Conservation (phyloP, 2,888 invertebrate species). For the Cryptophagus acutangulus region DNA sequence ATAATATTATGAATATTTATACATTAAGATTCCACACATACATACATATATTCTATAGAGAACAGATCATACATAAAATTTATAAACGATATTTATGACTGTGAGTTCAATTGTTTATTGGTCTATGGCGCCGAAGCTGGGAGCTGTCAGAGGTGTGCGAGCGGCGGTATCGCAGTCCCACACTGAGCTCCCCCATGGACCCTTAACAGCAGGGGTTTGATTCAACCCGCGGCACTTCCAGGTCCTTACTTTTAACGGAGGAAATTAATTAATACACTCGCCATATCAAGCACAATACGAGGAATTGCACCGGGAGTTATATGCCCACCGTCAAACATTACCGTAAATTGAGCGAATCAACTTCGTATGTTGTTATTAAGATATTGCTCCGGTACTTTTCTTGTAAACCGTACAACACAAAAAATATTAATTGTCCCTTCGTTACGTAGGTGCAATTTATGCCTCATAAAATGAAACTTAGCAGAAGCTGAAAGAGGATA, state of each 20-base stretch:
- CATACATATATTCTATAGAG: conserved; percentile 13
- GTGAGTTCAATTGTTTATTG: conserved; percentile 42
- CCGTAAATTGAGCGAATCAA: conserved; percentile 32
- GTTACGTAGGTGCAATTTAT: no score
- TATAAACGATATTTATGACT: conserved; percentile 36
- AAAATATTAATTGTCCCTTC: no score
- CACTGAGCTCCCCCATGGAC: conserved; percentile 21
- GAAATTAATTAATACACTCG: conserved; percentile 35
- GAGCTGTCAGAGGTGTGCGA: conserved; percentile 39
- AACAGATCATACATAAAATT: conserved; percentile 23
- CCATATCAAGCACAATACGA: conserved; percentile 32
- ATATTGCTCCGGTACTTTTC: conserved; percentile 26
- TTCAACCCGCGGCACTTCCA: conserved; percentile 31
- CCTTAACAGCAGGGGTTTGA: conserved; percentile 18
- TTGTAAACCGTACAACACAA: no score
- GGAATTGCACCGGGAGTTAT: conserved; percentile 31
- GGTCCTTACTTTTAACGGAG: conserved; percentile 31
- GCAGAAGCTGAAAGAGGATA: no score
- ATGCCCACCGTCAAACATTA: conserved; percentile 30
- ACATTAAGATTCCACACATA: conserved; percentile 6
- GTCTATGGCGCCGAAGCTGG: conserved; percentile 36
- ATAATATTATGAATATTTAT: no score
- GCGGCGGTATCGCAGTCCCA: conserved; percentile 33
- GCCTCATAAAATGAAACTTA: no score
- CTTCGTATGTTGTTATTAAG: conserved; percentile 33